These are phyloP conservation scores for Phyllotreta cruciferae DNA, from an alignment of 2,888 invertebrate genomes.

Conservation along the genomic window DNA sequence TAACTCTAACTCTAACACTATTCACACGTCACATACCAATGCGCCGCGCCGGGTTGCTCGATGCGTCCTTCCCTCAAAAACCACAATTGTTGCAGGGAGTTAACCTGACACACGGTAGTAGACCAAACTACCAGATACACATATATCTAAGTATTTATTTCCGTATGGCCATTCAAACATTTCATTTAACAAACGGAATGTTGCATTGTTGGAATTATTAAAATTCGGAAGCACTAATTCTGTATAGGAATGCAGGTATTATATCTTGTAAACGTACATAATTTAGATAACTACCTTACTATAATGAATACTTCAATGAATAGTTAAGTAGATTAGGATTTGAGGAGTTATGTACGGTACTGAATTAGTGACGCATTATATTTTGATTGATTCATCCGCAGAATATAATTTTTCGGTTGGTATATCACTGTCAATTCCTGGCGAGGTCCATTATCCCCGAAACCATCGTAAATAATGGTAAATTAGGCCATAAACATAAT, in stretches of 20 bases:
- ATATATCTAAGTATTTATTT: too few species aligned
- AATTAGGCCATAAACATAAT: constrained; percentile 32
- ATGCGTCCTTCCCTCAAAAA: constrained; percentile 11
- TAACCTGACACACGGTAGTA: constrained; percentile 16
- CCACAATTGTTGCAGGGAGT: constrained; percentile 30
- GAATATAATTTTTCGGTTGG: constrained; percentile 22
- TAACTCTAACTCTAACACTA: constrained; percentile 28
- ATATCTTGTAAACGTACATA: too few species aligned
- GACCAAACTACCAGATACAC: constrained; percentile 8
- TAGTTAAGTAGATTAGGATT: too few species aligned
- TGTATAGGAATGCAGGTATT: too few species aligned
- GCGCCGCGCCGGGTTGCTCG: constrained; percentile 16
- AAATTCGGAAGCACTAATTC: too few species aligned
- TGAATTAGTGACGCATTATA: constrained; percentile 6
- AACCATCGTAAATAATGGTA: constrained; percentile 26
- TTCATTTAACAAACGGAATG: constrained; percentile 38
- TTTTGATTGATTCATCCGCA: constrained; percentile 20
- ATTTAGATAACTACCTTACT: too few species aligned
- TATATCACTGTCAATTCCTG: constrained; percentile 26
- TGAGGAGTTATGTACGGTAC: neutral
- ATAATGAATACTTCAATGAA: too few species aligned
- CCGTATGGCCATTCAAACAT: constrained; percentile 30
- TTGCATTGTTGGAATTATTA: too few species aligned
- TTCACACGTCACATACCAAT: constrained; percentile 35
- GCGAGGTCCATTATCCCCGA: constrained; percentile 18